These are phyloP conservation scores for Drosophila quasianomalipes DNA, from an alignment of 2,888 invertebrate genomes.

Conservation along the genomic window DNA sequence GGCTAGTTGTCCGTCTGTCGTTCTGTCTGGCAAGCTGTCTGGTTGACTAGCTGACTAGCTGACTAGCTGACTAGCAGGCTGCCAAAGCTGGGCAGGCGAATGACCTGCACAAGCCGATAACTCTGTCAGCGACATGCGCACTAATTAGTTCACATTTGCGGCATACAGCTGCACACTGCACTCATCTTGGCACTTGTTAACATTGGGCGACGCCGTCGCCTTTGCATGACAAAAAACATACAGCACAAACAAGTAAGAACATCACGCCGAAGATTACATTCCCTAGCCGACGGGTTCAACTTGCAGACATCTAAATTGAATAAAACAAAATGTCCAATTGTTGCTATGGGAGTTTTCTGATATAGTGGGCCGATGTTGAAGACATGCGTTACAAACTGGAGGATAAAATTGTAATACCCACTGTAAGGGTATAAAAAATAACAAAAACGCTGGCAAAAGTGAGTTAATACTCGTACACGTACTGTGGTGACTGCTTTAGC, in stretches of 20 bases:
- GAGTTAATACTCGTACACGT: constrained; percentile 66
- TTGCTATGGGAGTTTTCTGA: neutral
- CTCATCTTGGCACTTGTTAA: constrained; percentile 71
- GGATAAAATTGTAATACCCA: neutral
- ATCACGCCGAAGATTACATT: neutral
- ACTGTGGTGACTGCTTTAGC: constrained; percentile 42
- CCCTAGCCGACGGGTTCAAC: neutral
- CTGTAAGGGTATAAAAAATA: constrained; percentile 9
- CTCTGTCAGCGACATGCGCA: constrained; percentile 77
- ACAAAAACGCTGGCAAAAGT: constrained; percentile 63
- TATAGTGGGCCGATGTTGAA: neutral
- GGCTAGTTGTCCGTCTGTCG: neutral
- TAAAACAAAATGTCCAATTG: neutral
- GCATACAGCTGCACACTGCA: constrained; percentile 61
- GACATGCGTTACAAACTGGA: neutral
- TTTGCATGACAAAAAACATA: constrained; percentile 16
- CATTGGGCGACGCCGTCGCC: constrained; percentile 52
- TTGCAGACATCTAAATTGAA: neutral
- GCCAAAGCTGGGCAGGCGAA: no score
- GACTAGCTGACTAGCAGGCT: neutral
- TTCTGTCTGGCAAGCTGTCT: neutral
- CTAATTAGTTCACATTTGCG: constrained; percentile 77
- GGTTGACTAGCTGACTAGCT: constrained; percentile 5
- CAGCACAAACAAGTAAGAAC: neutral
- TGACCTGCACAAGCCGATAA: constrained; percentile 45